Conservation (phyloP, 1,140 invertebrate species). For the Coenobita brevimanus region DNA sequence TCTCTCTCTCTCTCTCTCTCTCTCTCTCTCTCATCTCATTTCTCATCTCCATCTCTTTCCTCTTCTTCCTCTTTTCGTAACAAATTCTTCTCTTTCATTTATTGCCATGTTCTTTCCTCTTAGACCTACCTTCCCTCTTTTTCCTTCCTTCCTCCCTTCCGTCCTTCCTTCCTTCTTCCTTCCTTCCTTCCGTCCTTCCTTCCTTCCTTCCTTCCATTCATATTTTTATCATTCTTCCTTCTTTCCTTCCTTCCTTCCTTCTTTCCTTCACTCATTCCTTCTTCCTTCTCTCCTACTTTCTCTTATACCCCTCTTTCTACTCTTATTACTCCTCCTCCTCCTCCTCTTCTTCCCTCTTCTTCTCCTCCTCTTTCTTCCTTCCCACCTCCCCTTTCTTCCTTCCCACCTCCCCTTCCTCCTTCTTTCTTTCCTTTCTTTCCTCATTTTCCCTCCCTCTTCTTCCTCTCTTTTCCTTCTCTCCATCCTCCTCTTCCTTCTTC, state of each 20-base stretch:
- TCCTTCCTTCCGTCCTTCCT: neutral
- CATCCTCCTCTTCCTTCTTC: neutral
- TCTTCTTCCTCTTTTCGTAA: neutral
- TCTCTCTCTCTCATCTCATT: neutral
- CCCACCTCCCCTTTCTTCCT: neutral
- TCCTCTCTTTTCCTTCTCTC: neutral
- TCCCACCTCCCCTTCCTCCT: neutral
- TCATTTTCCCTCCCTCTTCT: neutral
- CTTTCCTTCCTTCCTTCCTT: neutral
- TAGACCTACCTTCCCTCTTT: neutral
- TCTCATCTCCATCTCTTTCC: no score
- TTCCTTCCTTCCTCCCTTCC: neutral
- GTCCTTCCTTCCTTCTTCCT: neutral
- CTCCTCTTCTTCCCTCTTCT: neutral
- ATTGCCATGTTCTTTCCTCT: neutral
- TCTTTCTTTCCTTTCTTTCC: neutral
- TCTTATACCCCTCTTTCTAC: no score
- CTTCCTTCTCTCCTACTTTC: neutral
- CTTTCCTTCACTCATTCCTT: no score
- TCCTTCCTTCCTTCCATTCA: neutral
- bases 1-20: neutral
- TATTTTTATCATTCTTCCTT: neutral
- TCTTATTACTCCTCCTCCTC: no score
- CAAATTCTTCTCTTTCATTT: neutral
- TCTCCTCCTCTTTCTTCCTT: neutral